These are phyloP conservation scores for Pinna nobilis DNA, from an alignment of 1,140 invertebrate genomes.

Conservation along the genomic window DNA sequence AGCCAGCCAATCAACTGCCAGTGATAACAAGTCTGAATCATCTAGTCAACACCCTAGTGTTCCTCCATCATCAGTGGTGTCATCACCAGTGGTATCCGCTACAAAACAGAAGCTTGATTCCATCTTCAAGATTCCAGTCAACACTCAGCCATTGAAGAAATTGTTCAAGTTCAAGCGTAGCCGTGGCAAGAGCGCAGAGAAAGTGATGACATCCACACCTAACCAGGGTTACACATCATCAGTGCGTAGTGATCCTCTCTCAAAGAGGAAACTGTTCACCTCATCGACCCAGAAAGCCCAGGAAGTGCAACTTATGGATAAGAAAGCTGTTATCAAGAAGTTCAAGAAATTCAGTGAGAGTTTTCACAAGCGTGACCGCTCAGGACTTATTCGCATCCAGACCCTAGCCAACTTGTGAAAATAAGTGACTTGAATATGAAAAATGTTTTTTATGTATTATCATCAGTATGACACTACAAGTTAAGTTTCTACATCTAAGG, in stretches of 20 bases:
- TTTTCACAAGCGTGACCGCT: constrained; percentile 57
- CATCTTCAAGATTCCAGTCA: constrained; percentile 60
- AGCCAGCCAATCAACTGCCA: constrained; percentile 55
- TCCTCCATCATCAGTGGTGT: constrained; percentile 32
- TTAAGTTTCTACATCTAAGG: not conserved
- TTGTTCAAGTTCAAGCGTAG: constrained; percentile 47
- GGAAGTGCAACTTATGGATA: constrained; percentile 61
- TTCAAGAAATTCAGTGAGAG: constrained; percentile 64
- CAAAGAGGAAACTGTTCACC: constrained; percentile 53
- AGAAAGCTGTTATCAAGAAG: constrained; percentile 65
- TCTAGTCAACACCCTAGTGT: constrained; percentile 41
- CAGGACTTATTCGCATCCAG: constrained; percentile 55
- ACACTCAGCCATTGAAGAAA: constrained; percentile 46
- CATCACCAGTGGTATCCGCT: constrained; percentile 36
- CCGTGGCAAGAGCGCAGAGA: constrained; percentile 46
- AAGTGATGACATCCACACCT: constrained; percentile 48
- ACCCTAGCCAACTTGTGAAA: constrained; percentile 63
- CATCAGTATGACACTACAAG: not conserved
- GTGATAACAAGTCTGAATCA: constrained; percentile 48
- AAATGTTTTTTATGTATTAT: not conserved
- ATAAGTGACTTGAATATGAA: not conserved
- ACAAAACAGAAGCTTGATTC: constrained; percentile 26
- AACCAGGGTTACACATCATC: constrained; percentile 33
- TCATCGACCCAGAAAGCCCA: constrained; percentile 19
- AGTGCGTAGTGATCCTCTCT: constrained; percentile 43